Evolutionary conservation across 2,113 vertebrate genomes (phyloP).

Genomic region (Uropsilus gracilis): DNA sequence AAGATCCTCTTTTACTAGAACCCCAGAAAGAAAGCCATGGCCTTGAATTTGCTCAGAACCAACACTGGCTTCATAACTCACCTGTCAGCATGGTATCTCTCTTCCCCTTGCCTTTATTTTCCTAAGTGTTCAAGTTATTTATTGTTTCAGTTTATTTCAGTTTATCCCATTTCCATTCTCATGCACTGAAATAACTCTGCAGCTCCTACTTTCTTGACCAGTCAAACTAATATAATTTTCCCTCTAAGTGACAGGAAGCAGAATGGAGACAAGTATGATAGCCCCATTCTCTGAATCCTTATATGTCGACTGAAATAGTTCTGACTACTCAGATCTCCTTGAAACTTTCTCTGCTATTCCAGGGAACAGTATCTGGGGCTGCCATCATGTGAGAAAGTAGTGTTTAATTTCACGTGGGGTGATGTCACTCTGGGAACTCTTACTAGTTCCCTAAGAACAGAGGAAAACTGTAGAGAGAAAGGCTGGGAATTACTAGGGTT

Average conservation of each 20-base stretch:
- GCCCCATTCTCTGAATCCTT: not conserved
- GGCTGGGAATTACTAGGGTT: slow-evolving; percentile 14
- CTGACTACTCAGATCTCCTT: slow-evolving; percentile 22
- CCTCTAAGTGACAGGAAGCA: not conserved
- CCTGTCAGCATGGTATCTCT: slow-evolving; percentile 45
- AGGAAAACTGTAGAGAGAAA: slow-evolving; percentile 35
- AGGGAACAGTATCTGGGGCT: not conserved
- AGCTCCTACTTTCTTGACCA: slow-evolving; percentile 63
- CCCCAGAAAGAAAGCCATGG: slow-evolving; percentile 70
- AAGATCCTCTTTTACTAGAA: slow-evolving; percentile 73
- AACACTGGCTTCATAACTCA: slow-evolving; percentile 34
- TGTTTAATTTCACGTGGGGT: slow-evolving; percentile 52
- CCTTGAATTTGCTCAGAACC: slow-evolving; percentile 79
- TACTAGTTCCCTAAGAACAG: slow-evolving; percentile 66
- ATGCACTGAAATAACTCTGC: slow-evolving; percentile 60
- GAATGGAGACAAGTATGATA: not conserved
- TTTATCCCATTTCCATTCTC: slow-evolving; percentile 70
- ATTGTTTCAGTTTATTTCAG: slow-evolving; percentile 74
- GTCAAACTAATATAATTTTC: not conserved
- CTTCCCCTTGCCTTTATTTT: slow-evolving; percentile 40
- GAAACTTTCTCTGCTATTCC: slow-evolving; percentile 48
- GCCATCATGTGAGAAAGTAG: not conserved
- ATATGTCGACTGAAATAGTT: not conserved
- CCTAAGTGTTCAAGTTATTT: slow-evolving; percentile 68
- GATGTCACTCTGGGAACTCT: slow-evolving; percentile 45